Base-by-base conservation (phyloP, 2,888 invertebrate species). In the Xanthorhoe designata region DNA sequence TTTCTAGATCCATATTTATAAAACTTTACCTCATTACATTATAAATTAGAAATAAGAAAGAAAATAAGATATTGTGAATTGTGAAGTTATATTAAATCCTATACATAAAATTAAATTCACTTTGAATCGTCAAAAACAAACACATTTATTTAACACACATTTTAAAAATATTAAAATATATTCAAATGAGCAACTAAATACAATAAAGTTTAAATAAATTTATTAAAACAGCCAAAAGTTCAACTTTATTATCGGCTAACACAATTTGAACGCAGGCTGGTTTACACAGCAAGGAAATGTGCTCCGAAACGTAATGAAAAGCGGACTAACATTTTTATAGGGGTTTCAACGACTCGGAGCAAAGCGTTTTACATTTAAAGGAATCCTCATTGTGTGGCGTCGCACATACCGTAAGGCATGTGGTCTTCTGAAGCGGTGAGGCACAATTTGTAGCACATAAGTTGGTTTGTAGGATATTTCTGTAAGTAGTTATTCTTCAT, bases 311-410 rank as follows among this genome's bases (percentile, higher is more conserved):
- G 90, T 90, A 91, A 91, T 91, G 92, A 63, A 90, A 91, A 85
- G 87, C 83, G 86, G 89, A 85, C 88, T 90, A 90, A 91, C 91
- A 90, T 91, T 91, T 91, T 91, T 91, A 91, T 91, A 89, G 92
- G 86, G 90, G 90, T 88, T 90, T 84, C 88, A 91, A 91, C 90
- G 91, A 88, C 86, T 87, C 89, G 85, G 85, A 54, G 64, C 59
- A 49, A 54, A 64, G 81, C 89, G 88, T 87, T 91, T 91, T 90
- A 90, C 92, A 91, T 91, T 90, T 89, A 91, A 69, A 88, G 90
- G 89, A 64, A 59, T 90, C 83, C 87, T 84, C 89, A 87, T 90
- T 89, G 87, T 86, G 89, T 84, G 82, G 85, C 82, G 87, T 64
- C 59, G 64, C 64, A 59, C 53, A 59, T 54, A 49, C 54, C 38